phyloP scores from a whole-genome alignment of 2,797 vertebrate genomes.

The Micrastur ruficollis region DNA sequence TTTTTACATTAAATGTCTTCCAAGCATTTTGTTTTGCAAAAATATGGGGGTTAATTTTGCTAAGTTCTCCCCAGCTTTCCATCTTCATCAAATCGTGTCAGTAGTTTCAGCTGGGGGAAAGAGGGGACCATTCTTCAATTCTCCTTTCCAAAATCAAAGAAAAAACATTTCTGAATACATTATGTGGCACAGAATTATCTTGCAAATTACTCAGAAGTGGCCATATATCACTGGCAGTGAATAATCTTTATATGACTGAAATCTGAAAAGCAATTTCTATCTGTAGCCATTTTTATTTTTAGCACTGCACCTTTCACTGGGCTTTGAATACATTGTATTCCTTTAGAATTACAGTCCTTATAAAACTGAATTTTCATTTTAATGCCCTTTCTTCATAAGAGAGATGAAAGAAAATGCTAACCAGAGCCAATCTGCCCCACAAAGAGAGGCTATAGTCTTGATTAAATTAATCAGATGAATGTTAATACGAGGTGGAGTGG shows the following conservation, averaged over 20 bases:
- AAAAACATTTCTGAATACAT: neutral
- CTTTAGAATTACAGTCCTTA: neutral
- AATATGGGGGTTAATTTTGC: neutral
- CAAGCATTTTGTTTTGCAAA: neutral
- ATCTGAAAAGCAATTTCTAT: neutral
- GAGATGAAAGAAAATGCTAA: neutral
- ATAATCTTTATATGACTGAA: neutral
- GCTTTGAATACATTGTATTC: neutral
- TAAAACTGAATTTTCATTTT: neutral
- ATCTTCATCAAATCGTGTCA: accelerated
- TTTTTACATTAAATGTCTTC: neutral
- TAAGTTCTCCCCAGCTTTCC: neutral
- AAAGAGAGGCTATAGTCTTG: neutral
- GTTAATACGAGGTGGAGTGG: neutral
- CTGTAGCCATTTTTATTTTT: neutral
- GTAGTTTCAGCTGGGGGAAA: neutral
- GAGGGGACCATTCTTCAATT: neutral
- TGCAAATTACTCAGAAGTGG: neutral
- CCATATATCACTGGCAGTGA: neutral
- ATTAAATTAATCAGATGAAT: neutral
- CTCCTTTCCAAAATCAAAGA: neutral
- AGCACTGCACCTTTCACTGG: neutral
- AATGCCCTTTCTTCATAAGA: neutral
- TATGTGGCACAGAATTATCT: neutral
- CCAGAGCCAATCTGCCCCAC: neutral